phyloP scores from a whole-genome alignment of 2,888 invertebrate genomes.

The Tenthredo scrophulariae region DNA sequence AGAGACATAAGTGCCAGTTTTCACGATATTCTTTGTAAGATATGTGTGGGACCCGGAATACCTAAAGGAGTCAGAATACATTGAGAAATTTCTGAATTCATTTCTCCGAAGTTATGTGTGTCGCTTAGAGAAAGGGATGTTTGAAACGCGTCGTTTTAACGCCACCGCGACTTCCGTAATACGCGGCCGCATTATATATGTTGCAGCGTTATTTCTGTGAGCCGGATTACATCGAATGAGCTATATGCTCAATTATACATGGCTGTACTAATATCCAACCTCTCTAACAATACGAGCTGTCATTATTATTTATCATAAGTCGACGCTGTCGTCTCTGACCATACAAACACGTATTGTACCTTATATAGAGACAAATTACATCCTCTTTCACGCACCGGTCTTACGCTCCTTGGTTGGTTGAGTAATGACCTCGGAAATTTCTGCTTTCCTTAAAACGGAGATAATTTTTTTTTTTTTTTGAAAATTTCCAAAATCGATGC shows the following conservation, averaged over 20 bases:
- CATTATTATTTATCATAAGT: conserved; percentile 37
- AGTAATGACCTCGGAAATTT: too few relatives aligned
- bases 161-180: background rate
- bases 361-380: conserved; percentile 4
- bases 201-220: background rate
- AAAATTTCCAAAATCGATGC: too few relatives aligned
- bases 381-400: background rate
- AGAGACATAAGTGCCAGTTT: conserved; percentile 17
- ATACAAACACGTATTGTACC: background rate
- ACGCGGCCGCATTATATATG: background rate
- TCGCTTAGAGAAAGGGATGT: background rate
- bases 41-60: background rate
- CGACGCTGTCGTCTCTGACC: conserved; percentile 8
- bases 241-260: background rate
- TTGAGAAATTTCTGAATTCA: background rate
- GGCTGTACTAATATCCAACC: background rate
- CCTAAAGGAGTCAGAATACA: background rate
- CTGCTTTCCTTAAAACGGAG: too few relatives aligned
- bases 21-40: background rate
- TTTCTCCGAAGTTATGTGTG: background rate
- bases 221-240: background rate
- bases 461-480: too few relatives aligned
- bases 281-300: conserved; percentile 24
- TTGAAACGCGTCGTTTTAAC: background rate
- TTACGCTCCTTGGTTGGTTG: background rate